Percentiles rank a stretch among this genome's conserved stretches.
Conservation (phyloP, 2,888 invertebrate species). For the Amiota mariae region DNA sequence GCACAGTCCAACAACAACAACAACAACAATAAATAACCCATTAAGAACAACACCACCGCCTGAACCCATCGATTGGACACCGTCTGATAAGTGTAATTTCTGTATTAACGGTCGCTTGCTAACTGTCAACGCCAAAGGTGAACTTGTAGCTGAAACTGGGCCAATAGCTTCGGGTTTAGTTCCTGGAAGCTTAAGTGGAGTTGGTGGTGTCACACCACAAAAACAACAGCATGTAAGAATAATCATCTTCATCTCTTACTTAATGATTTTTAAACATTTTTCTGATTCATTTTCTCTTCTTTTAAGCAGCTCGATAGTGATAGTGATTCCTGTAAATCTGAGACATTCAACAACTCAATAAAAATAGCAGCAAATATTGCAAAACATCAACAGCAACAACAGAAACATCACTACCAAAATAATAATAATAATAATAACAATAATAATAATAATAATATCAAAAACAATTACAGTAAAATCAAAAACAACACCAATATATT, state of each 20-base stretch:
- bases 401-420: constrained; percentile 47
- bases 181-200: too few species aligned
- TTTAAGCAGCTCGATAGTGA: constrained; percentile 76
- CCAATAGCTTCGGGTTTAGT: constrained; percentile 37
- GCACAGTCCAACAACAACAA: constrained; percentile 44
- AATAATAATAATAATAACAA: constrained; percentile 41
- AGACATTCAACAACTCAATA: too few species aligned
- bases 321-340: constrained; percentile 77
- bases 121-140: constrained; percentile 74
- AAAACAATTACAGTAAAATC: constrained; percentile 33
- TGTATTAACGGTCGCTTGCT: constrained; percentile 84
- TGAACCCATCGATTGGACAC: constrained; percentile 83
- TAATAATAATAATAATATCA: constrained; percentile 30
- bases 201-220: too few species aligned
- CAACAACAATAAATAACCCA: constrained; percentile 48
- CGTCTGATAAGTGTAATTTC: constrained; percentile 88
- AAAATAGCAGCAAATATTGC: too few species aligned
- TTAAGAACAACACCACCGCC: constrained; percentile 65
- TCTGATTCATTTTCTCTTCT: constrained; percentile 31
- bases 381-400: too few species aligned
- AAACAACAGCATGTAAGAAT: neutral
- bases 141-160: constrained; percentile 73
- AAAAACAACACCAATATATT: constrained; percentile 31
- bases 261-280: neutral
- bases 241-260: neutral